A percentile compares a stretch with the other conserved stretches of the same genome.
These are phyloP conservation scores for Rhopalosiphum nymphaeae DNA, from an alignment of 2,888 invertebrate species.

Conservation along the genomic window DNA sequence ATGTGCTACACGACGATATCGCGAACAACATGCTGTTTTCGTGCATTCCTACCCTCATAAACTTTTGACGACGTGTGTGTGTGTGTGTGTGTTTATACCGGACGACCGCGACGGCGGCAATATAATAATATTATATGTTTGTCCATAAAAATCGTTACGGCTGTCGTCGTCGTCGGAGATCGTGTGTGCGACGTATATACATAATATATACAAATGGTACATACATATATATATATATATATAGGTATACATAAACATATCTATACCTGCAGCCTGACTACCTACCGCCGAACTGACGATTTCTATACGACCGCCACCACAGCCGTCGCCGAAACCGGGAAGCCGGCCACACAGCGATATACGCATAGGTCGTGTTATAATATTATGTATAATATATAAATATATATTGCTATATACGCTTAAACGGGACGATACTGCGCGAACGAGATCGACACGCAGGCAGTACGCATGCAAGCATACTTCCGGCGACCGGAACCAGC, in stretches of 20 bases:
- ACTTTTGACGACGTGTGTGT: not conserved
- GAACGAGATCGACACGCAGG: not conserved
- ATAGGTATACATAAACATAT: not conserved
- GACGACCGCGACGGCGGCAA: not conserved
- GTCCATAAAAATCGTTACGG: conserved; percentile 32
- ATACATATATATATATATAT: not conserved
- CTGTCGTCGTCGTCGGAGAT: conserved; percentile 22
- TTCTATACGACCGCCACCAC: not conserved
- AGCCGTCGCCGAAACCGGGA: conserved; percentile 16
- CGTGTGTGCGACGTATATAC: not conserved
- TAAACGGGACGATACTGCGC: not conserved
- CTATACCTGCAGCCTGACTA: conserved; percentile 4
- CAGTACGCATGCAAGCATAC: not conserved
- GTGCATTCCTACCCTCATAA: not conserved
- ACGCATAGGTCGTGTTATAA: not conserved
- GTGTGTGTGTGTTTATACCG: not conserved
- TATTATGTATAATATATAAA: not conserved
- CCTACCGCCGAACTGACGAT: conserved; percentile 50
- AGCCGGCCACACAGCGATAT: conserved; percentile 37
- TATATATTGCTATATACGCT: not conserved
- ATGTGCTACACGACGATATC: not conserved
- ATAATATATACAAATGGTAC: not conserved
- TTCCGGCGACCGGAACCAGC: conserved; percentile 38
- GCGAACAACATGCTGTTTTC: too few species aligned
- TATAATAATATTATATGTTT: conserved; percentile 12